Base-by-base conservation (phyloP, 2,888 invertebrate species). In the Oscheius sp. region DNA sequence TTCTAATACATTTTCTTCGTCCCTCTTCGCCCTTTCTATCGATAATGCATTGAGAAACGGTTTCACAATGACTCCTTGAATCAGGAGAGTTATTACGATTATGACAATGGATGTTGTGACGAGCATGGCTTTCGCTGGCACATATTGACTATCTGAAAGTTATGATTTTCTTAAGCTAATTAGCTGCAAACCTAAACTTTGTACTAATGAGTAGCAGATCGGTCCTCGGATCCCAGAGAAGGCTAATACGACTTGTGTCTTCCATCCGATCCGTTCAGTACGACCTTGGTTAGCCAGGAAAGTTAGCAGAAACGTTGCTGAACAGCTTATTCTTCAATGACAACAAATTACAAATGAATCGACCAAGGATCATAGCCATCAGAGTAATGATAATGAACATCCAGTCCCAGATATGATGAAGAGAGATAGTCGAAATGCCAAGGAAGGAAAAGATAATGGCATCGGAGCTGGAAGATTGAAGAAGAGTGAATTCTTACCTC, bases 381-480 rank as follows among this genome's bases (percentile, higher is more conserved):
- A 97, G 93, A 65, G 96, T 94, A 83, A 94, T 90, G 64, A 94
- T 82, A 78, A 96, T 92, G 88, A 97, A 97, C 90, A 92, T 92
- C 41, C 94, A 92, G 89, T 97, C 95, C 95, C 95, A 96, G 75
- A 91, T 92, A 87, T 97, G 96, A 73, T 90, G 90, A 93, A 86
- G 93, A 93, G 73, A 95, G 47, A 88, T 93, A 0, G 95, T 95
- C n/a, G 95, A 94, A 24, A 97, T 94, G 6, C 97, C 97, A 69
- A 98, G 91, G 89, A 97, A 95, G 93, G 97, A 95, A 89, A 98
- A 98, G 86, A 97, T 97, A 86, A 98, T 94, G 2, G 96, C 96
- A 89, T 98, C 97, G 17, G 95, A 94, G 2, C 95, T 82, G 47
- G 14, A 36, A n/a, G n/a, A n/a, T n/a, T n/a, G n/a, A n/a, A n/a